These are phyloP conservation scores for Ficedula albicollis DNA, from an alignment of 2,797 vertebrate genomes.

Conservation along the genomic window DNA sequence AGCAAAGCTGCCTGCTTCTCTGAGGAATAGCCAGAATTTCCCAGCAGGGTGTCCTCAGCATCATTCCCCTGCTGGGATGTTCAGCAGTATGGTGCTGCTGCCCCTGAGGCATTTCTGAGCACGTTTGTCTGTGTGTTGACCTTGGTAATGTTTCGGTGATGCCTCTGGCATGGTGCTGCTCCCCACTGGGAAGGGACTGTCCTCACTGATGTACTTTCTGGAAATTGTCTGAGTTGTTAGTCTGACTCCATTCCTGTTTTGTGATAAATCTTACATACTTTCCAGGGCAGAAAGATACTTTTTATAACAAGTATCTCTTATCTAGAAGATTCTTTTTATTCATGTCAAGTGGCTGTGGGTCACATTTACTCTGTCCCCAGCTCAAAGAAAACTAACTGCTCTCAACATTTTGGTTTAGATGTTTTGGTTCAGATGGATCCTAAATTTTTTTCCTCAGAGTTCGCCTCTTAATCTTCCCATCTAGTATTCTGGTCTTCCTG, in stretches of 20 bases:
- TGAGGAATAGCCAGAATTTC: background rate
- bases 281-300: background rate
- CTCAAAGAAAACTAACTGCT: background rate
- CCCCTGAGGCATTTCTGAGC: background rate
- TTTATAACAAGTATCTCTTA: background rate
- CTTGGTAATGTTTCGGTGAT: background rate
- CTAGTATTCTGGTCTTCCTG: background rate
- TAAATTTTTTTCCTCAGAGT: background rate
- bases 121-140: accelerated
- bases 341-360: background rate
- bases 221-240: background rate
- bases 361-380: background rate
- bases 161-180: background rate
- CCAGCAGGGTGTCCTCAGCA: background rate
- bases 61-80: background rate
- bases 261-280: background rate
- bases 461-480: background rate
- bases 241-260: background rate
- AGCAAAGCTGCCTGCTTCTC: background rate
- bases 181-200: accelerated
- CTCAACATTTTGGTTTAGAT: background rate
- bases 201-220: background rate
- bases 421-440: background rate
- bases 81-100: background rate
- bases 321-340: background rate